Evolutionary conservation across 2,113 vertebrate species (phyloP).

Genomic region (Sarotherodon lohbergeri): DNA sequence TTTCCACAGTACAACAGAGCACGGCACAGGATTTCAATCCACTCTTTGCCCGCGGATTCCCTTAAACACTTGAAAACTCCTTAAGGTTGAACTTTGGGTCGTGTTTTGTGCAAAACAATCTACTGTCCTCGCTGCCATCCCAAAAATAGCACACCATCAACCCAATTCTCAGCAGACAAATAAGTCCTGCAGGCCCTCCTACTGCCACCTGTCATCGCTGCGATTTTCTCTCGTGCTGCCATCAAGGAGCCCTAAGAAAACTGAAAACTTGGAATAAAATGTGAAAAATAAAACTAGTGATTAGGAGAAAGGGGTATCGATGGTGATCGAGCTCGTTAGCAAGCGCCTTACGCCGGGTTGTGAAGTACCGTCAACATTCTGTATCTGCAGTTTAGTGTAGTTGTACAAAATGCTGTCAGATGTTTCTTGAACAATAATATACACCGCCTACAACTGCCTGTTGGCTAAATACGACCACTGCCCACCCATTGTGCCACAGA

Average conservation of each 20-base stretch:
- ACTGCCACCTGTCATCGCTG: conserved; percentile 56
- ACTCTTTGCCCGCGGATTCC: background rate
- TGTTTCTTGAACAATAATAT: background rate
- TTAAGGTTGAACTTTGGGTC: conserved; percentile 5
- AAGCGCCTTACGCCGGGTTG: background rate
- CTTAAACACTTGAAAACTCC: background rate
- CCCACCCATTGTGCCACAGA: conserved; percentile 24
- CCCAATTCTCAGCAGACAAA: conserved; percentile 30
- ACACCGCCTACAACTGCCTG: conserved; percentile 19
- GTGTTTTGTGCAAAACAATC: background rate
- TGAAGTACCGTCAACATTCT: background rate
- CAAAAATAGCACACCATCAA: conserved; percentile 44
- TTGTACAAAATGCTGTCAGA: background rate
- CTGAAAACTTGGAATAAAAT: conserved; percentile 3
- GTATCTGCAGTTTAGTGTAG: background rate
- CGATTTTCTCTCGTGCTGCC: background rate
- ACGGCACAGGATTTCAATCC: background rate
- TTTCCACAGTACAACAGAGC: conserved; percentile 42
- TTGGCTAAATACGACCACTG: conserved; percentile 28
- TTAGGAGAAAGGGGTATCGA: background rate
- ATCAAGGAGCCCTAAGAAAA: background rate
- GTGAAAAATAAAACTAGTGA: conserved; percentile 33
- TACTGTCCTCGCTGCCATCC: background rate
- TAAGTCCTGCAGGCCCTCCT: conserved; percentile 47
- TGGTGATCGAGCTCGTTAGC: conserved; percentile 1